Base-by-base conservation (phyloP, 2,888 invertebrate species). In the Limulus polyphemus region DNA sequence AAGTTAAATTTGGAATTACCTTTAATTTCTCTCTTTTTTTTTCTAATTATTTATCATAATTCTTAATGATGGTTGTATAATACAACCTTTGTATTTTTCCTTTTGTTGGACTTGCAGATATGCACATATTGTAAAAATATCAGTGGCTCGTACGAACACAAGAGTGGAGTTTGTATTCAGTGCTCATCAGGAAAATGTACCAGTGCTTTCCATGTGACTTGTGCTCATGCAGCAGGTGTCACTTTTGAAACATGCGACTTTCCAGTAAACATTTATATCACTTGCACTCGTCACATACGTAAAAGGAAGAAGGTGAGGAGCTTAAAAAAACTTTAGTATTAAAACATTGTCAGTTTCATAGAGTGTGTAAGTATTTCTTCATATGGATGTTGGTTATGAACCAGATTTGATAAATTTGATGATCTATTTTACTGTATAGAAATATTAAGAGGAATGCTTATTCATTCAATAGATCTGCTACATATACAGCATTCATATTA, bases 181-280 rank as follows among this genome's bases (percentile, higher is more conserved):
- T 81, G 80, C 64, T 79, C 79, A 56, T 72, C 74, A 59, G 70
- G 69, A 11, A 71, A 75, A 14, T 83, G 83, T 70, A 73, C 73
- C 1, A 72, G 75, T 10, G 73, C 78, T 47, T 82, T 82, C 72
- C 84, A 84, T 73, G 78, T 81, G 0, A 81, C 82, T 0, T 84
- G 84, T 72, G 84, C 81, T 14, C 77, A 80, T 47, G 76, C 79
- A 11, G 78, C 80, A 50, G 82, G 83, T 1, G 79, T 80, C 10
- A 73, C 73, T 56, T 79, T 79, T 70, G 74, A 76, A 64, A 70
- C 73, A 12, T 74, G 75, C 68, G 76, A 77, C 63, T 77, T 76
- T 75, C 77, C 79, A 1, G 71, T 71, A 47, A 74, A 76, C 11
- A 72, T 77, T 11, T 72, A 75, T 61, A 73, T 77, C 57, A 74